Percentiles rank a stretch among this genome's conserved stretches.
Conservation (phyloP, 1,140 invertebrate genomes). For the Battus philenor region DNA sequence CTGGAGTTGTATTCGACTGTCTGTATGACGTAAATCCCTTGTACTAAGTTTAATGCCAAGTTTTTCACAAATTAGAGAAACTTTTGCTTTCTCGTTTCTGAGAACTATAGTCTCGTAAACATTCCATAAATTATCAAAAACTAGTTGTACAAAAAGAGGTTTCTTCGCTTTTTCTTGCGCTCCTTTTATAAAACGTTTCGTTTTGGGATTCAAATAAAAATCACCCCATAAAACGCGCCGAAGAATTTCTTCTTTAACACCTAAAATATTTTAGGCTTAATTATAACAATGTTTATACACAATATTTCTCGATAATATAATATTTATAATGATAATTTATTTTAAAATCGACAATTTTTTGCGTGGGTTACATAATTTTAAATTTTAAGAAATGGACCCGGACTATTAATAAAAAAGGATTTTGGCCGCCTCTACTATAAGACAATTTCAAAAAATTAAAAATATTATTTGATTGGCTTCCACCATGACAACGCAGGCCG, state of each 20-base stretch:
- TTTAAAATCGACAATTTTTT: too few relatives aligned
- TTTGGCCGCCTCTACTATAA: too few relatives aligned
- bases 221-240: constrained; percentile 96
- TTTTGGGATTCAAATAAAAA: constrained; percentile 93
- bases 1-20: constrained; percentile 86
- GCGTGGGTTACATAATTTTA: too few relatives aligned
- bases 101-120: constrained; percentile 90
- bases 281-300: not conserved
- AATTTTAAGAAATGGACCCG: too few relatives aligned
- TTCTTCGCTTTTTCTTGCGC: constrained; percentile 97
- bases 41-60: constrained; percentile 87
- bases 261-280: constrained; percentile 30
- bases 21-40: constrained; percentile 87
- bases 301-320: too few relatives aligned
- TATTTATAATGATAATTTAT: too few relatives aligned
- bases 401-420: too few relatives aligned
- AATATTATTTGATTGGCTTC: too few relatives aligned
- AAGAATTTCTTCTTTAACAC: constrained; percentile 78
- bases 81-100: constrained; percentile 88
- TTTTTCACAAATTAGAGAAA: constrained; percentile 88
- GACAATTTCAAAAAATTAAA: too few relatives aligned
- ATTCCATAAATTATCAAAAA: constrained; percentile 96
- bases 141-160: constrained; percentile 96
- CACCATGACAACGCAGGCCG: too few relatives aligned
- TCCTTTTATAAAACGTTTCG: constrained; percentile 91